These are phyloP conservation scores for Leucosticte australis DNA, from an alignment of 2,113 vertebrate genomes.

Conservation along the genomic window DNA sequence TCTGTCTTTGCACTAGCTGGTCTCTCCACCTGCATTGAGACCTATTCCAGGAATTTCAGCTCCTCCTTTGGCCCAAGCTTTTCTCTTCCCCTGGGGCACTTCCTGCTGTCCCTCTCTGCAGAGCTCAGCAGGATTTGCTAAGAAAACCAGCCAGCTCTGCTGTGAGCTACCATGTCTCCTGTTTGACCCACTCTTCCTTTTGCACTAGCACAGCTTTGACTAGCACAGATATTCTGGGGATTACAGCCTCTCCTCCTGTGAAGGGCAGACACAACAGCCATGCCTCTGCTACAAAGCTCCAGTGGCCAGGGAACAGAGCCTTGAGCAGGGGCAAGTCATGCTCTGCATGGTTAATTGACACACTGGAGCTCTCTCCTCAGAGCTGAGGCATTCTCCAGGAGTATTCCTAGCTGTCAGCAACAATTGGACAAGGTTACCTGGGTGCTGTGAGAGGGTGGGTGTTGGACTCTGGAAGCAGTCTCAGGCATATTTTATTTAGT, in stretches of 20 bases:
- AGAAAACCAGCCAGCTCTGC: not conserved
- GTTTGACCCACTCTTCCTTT: not conserved
- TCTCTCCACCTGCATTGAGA: not conserved
- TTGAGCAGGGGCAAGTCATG: fast-evolving
- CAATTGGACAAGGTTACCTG: not conserved
- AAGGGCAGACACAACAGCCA: not conserved
- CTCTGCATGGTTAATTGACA: not conserved
- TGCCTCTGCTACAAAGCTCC: not conserved
- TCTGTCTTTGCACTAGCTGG: not conserved
- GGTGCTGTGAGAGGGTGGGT: not conserved
- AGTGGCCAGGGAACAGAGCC: not conserved
- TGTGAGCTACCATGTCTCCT: not conserved
- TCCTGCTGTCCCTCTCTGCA: not conserved
- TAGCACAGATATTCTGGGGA: not conserved
- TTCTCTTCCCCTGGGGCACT: not conserved
- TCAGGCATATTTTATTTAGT: not conserved
- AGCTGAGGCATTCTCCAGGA: not conserved
- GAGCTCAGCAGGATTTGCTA: not conserved
- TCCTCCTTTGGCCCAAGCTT: not conserved
- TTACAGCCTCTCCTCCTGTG: not conserved
- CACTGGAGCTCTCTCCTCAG: not conserved
- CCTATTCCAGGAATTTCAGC: not conserved
- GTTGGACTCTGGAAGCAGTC: not conserved
- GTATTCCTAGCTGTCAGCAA: not conserved
- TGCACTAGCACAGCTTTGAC: not conserved